Conservation (phyloP, 2,113 vertebrate species). For the Sphaerodactylus townsendi region DNA sequence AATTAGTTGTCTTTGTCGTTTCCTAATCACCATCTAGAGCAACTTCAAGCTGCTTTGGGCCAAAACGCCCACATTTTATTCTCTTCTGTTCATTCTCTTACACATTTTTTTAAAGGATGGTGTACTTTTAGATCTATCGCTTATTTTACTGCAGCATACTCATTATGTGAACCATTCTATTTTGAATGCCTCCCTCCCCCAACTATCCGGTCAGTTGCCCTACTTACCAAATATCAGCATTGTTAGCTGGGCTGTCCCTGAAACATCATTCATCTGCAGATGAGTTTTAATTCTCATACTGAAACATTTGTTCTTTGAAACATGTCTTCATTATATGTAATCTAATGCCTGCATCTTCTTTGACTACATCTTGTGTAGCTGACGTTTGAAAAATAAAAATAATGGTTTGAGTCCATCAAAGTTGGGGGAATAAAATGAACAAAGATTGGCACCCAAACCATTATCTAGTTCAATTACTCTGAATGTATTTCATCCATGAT, state of each 20-base stretch:
- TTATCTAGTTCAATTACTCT: background rate
- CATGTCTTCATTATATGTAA: background rate
- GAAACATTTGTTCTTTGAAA: background rate
- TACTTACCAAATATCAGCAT: background rate
- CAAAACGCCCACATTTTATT: background rate
- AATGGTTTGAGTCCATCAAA: too few species aligned
- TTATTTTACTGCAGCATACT: background rate
- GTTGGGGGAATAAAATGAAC: too few species aligned
- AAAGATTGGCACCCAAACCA: too few species aligned
- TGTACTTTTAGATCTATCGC: background rate
- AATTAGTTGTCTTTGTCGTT: constrained; percentile 3
- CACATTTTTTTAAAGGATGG: background rate
- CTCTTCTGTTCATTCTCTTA: constrained; percentile 6
- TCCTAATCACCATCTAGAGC: background rate
- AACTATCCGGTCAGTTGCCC: background rate
- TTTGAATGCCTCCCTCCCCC: background rate
- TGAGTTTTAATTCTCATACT: background rate
- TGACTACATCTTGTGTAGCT: background rate
- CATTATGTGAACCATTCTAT: background rate
- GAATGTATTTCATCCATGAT: background rate
- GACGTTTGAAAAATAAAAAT: background rate
- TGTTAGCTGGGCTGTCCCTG: background rate
- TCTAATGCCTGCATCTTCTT: background rate
- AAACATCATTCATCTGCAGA: background rate
- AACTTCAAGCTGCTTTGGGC: constrained; percentile 16